A percentile compares a stretch with the other conserved stretches of the same genome.
These are phyloP conservation scores for Biston stratarius DNA, from an alignment of 2,888 invertebrate genomes.

Conservation along the genomic window DNA sequence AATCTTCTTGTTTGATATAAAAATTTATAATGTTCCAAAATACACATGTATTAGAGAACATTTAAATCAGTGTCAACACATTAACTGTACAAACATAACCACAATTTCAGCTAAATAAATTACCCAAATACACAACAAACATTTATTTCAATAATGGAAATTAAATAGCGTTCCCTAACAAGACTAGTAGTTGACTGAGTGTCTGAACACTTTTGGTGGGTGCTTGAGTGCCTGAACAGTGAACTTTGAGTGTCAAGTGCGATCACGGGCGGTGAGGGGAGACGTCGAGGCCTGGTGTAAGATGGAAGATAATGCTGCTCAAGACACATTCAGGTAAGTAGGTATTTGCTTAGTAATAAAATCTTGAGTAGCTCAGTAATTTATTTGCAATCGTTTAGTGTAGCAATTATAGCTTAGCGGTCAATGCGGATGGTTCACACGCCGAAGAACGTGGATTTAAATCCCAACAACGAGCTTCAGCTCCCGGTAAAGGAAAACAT, in stretches of 20 bases:
- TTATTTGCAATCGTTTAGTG: too few relatives aligned
- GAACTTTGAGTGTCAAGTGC: slow-evolving; percentile 18
- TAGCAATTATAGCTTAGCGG: too few relatives aligned
- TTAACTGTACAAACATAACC: not conserved
- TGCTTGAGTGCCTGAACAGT: slow-evolving; percentile 22
- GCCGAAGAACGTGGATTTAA: too few relatives aligned
- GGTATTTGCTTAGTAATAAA: too few relatives aligned
- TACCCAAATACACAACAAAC: slow-evolving; percentile 3
- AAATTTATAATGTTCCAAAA: too few relatives aligned
- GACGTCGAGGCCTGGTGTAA: slow-evolving; percentile 61
- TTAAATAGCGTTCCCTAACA: slow-evolving; percentile 50
- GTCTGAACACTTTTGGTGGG: slow-evolving; percentile 12
- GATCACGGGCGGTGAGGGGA: slow-evolving; percentile 45
- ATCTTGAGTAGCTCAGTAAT: too few relatives aligned
- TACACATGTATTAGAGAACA: too few relatives aligned
- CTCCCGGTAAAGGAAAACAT: too few relatives aligned
- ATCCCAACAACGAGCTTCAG: too few relatives aligned
- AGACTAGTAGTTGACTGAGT: slow-evolving; percentile 17
- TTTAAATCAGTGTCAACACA: slow-evolving; percentile 20
- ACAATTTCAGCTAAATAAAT: slow-evolving; percentile 4
- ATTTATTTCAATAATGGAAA: slow-evolving; percentile 55
- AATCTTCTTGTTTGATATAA: too few relatives aligned
- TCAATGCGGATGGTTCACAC: too few relatives aligned
- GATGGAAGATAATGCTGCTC: slow-evolving; percentile 82
- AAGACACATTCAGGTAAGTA: slow-evolving; percentile 76